Evolutionary conservation across 2,888 invertebrate species (phyloP), one percentile per base, ranked within the genome.

Genomic region (Volucella inanis): DNA sequence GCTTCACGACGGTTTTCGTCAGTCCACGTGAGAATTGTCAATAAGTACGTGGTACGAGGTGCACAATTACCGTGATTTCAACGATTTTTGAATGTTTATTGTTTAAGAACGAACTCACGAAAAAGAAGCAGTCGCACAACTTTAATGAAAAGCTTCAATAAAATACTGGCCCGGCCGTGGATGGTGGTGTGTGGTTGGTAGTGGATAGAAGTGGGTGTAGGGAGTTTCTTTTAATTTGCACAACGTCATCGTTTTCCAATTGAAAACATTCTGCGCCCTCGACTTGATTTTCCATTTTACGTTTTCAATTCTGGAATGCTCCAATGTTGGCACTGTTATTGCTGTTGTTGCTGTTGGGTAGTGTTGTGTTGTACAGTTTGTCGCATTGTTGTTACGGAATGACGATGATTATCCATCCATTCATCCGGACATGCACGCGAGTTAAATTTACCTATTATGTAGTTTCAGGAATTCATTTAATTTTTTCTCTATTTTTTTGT

Each of bases 361-460:
- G 45, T 45, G 45, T n/a, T 11, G 1, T 45, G 72, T 38, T 64
- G 47, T 54, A 55, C 64, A 47, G 54, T 45, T 47, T 64, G 39
- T 64, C 22, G 55, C 54, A 11, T n/a, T 65, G 64, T 57, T 65
- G 49, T 49, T 75, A 65, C 57, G 65, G 52, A 62, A 62, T 61
- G 62, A 62, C 45, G 57, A 55, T 65, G 57, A 74, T 74, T 65
- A 75, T 75, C 57, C 65, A 65, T 49, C 41, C 55, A 74, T 74
- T 75, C 75, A 75, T 65, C 49, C 39, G 43, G 14, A 67, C 57
- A 50, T 75, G 62, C 62, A 75, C 57, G 64, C 64, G 55, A 64
- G 65, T 50, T 75, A 65, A 75, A 75, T 75, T 59, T 65, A 65
- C 50, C 57, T 57, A 49, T 49, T 47, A 45, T 18, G 61, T 54